Conservation (phyloP, 2,888 invertebrate species). For the Pseudolycoriella hygida region DNA sequence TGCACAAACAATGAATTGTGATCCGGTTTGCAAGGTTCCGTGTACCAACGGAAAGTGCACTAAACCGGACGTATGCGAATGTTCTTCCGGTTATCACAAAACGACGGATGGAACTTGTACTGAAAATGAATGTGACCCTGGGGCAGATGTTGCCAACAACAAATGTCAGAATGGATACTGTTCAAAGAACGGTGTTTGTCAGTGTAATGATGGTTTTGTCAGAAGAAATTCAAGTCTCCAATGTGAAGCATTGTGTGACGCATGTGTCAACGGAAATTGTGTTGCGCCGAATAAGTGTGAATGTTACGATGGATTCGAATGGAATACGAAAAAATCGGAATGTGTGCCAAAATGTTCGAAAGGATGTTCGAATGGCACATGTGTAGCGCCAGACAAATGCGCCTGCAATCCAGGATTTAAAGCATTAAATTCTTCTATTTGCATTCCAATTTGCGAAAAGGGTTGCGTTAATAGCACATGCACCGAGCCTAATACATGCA, state of each 20-base stretch:
- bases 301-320: constrained; percentile 1
- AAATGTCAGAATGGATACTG: too few relatives aligned
- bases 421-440: neutral
- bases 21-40: too few relatives aligned
- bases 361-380: neutral
- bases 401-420: neutral
- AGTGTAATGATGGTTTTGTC: too few relatives aligned
- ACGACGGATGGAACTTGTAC: too few relatives aligned
- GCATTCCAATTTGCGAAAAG: neutral
- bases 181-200: too few relatives aligned
- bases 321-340: neutral
- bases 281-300: neutral
- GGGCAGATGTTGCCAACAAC: too few relatives aligned
- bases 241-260: constrained; percentile 1
- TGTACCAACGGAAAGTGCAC: too few relatives aligned
- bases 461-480: neutral
- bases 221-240: too few relatives aligned
- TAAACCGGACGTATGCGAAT: too few relatives aligned
- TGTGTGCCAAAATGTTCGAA: neutral
- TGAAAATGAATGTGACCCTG: too few relatives aligned
- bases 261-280: constrained; percentile 1
- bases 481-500: neutral
- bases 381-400: constrained; percentile 1
- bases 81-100: too few relatives aligned
- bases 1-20: too few relatives aligned